Conservation (phyloP, 1,140 invertebrate genomes). For the Bombus affinis region DNA sequence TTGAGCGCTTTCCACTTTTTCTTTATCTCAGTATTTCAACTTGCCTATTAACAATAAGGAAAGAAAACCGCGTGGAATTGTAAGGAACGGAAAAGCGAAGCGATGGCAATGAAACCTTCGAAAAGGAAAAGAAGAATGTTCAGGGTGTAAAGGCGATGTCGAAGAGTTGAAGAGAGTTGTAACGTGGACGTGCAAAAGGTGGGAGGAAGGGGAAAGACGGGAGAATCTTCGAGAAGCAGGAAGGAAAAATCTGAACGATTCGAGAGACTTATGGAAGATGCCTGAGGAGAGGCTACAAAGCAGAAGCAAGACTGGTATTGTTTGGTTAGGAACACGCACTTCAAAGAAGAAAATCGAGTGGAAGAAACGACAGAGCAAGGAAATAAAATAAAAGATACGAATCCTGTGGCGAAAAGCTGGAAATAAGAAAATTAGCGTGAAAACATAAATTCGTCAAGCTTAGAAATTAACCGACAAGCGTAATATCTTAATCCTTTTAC, state of each 20-base stretch:
- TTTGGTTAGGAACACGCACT: background rate
- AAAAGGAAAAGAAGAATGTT: no score
- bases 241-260: background rate
- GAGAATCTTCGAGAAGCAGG: background rate
- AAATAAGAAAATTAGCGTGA: background rate
- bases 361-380: background rate
- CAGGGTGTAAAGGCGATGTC: no score
- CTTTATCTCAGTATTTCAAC: no score
- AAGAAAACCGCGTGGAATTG: background rate
- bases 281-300: constrained; percentile 4
- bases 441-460: no score
- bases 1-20: no score
- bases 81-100: background rate
- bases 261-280: constrained; percentile 1
- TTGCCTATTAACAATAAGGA: no score
- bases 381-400: background rate
- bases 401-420: background rate
- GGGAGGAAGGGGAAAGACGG: background rate
- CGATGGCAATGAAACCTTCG: background rate
- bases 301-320: constrained; percentile 12
- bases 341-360: background rate
- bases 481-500: no score
- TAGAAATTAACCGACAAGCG: no score
- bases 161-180: background rate
- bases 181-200: background rate